Conservation (phyloP, 2,113 vertebrate species). For the Oryzias melastigma region DNA sequence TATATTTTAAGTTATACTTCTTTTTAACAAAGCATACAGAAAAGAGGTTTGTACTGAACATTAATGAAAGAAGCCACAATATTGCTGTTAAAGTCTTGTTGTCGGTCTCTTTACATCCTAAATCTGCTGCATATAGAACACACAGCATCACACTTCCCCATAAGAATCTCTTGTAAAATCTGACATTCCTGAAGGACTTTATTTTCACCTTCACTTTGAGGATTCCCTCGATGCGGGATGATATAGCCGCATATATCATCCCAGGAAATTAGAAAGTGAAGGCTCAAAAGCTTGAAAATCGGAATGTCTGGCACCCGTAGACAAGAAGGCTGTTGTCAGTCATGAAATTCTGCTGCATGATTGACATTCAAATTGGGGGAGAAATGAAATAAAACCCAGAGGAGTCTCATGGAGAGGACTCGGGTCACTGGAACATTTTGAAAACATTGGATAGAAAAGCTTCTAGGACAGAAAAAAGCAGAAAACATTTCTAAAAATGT, state of each 20-base stretch:
- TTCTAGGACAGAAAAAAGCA: too few species aligned
- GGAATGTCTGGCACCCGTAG: constrained; percentile 12
- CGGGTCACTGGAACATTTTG: constrained; percentile 31
- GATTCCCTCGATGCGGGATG: background rate
- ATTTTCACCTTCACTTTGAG: constrained; percentile 16
- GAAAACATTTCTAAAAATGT: too few species aligned
- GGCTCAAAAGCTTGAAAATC: constrained; percentile 16
- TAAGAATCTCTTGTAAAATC: background rate
- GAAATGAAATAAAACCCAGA: constrained; percentile 39
- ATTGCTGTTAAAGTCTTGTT: too few species aligned
- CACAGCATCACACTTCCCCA: background rate
- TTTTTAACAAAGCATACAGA: too few species aligned
- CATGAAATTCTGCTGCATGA: constrained; percentile 26
- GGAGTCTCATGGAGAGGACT: constrained; percentile 10
- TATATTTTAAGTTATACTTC: too few species aligned
- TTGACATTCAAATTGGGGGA: constrained; percentile 47
- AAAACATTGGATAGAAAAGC: background rate
- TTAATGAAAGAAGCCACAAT: too few species aligned
- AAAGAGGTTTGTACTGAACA: too few species aligned
- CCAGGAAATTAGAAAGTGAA: constrained; percentile 19
- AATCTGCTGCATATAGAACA: background rate
- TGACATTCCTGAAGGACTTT: constrained; percentile 9
- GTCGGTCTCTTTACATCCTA: too few species aligned
- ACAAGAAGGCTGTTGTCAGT: constrained; percentile 4
- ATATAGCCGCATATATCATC: constrained; percentile 1